phyloP scores from a whole-genome alignment of 2,888 invertebrate species.

The Rhagonycha fulva region DNA sequence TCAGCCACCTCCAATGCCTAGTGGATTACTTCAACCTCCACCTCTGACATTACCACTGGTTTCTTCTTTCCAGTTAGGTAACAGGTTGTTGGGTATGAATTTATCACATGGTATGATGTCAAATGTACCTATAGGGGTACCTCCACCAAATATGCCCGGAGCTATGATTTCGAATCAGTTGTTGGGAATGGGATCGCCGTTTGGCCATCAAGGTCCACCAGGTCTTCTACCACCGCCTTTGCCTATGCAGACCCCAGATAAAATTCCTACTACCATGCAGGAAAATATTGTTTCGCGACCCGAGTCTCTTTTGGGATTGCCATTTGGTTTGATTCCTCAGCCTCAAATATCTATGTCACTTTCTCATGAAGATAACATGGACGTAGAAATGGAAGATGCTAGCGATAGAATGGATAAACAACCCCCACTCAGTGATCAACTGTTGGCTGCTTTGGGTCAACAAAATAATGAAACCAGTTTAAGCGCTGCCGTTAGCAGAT shows the following conservation, averaged over 20 bases:
- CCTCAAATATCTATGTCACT: constrained; percentile 55
- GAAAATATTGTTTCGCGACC: constrained; percentile 32
- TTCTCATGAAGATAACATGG: constrained; percentile 73
- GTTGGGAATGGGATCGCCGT: constrained; percentile 47
- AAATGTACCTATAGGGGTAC: constrained; percentile 61
- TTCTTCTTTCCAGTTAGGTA: constrained; percentile 52
- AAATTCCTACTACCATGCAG: constrained; percentile 23
- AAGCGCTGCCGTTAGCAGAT: constrained; percentile 32
- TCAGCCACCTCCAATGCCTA: constrained; percentile 62
- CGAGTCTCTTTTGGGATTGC: constrained; percentile 54
- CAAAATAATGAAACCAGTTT: constrained; percentile 33
- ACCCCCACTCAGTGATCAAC: constrained; percentile 54
- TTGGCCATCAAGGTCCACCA: constrained; percentile 45
- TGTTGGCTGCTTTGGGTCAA: constrained; percentile 53
- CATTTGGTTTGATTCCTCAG: constrained; percentile 47
- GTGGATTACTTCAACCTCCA: constrained; percentile 52
- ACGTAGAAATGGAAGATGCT: constrained; percentile 74
- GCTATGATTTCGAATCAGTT: constrained; percentile 53
- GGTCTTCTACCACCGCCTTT: constrained; percentile 45
- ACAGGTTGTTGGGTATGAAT: constrained; percentile 50
- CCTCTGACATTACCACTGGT: constrained; percentile 56
- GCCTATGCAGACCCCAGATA: constrained; percentile 32
- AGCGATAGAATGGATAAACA: constrained; percentile 44
- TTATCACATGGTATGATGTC: constrained; percentile 60
- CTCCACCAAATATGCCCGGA: constrained; percentile 59